Evolutionary conservation across 1,140 invertebrate genomes (phyloP), one percentile per base, ranked within the genome.

Genomic region (Plodia interpunctella): DNA sequence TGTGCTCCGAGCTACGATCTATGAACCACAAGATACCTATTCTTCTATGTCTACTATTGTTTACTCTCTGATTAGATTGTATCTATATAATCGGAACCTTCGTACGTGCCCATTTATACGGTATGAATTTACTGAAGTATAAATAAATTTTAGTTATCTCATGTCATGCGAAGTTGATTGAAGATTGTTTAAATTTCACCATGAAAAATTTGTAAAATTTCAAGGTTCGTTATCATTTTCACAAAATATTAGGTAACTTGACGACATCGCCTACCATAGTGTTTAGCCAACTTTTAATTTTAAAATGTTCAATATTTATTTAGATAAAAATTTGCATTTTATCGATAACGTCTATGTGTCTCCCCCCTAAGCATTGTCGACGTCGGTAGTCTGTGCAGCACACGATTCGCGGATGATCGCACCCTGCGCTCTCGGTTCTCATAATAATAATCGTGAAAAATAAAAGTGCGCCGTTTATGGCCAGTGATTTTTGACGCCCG

Each of bases 311-410:
- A 25, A 25, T 25, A 25, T 25, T 6, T 25, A 25, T 25, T 25
- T 25, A 6, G 2, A 30, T 30, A 49, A 32, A n/a, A 21, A 17
- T 57, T 64, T 57, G 56, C 58, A 63, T 68, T 60, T 64, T 65
- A 59, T 66, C 66, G 65, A 72, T 74, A 62, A 56, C 55, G 28
- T 57, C 55, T 44, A 62, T 72, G 56, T 70, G 21, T 25, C 21
- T 72, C 38, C 69, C 57, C 72, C 25, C 69, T 70, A 74, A 35
- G 9, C 28, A 13, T 20, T 63, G 55, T 69, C 61, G 65, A 66
- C 62, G 60, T 68, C 62, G 71, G 65, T 72, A 83, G 78, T 86
- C 69, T 70, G 75, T 76, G 71, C 65, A 77, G 73, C 63, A 70
- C 75, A 67, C 60, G 69, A 76, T 76, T 62, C 74, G 82, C 73